Conservation (phyloP, 1,140 invertebrate genomes). For the Lepidurus arcticus region DNA sequence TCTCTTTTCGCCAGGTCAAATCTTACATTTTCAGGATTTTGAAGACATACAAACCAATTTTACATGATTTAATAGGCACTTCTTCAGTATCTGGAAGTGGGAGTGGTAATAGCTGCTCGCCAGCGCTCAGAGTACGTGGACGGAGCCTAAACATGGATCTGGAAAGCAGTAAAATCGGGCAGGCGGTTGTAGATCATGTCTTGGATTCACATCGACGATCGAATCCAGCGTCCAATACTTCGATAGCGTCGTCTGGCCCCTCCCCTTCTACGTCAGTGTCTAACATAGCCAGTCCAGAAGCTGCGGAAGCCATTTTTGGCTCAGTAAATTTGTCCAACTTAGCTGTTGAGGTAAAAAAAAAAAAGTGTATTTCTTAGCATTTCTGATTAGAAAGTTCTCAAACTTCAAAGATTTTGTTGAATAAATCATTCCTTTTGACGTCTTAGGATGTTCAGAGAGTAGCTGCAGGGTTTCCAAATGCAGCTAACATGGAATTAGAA, state of each 20-base stretch:
- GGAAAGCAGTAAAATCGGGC: constrained; percentile 72
- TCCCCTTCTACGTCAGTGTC: constrained; percentile 31
- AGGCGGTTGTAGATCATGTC: constrained; percentile 34
- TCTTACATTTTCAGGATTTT: not conserved
- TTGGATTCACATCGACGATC: constrained; percentile 34
- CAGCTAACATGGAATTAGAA: not conserved
- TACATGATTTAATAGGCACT: not conserved
- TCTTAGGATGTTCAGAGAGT: not conserved
- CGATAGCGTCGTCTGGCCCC: constrained; percentile 27
- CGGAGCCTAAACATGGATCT: constrained; percentile 42
- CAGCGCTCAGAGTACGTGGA: constrained; percentile 50
- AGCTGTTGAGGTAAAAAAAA: constrained; percentile 57
- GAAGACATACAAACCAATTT: too few species aligned
- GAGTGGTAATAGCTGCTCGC: constrained; percentile 62
- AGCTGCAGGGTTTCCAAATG: not conserved
- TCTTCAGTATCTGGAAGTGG: not conserved
- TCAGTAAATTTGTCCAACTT: constrained; percentile 49
- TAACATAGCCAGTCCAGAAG: constrained; percentile 29
- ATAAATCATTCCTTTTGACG: not conserved
- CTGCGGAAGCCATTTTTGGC: constrained; percentile 12
- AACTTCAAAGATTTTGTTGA: too few species aligned
- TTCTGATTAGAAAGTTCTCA: too few species aligned
- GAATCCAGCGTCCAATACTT: constrained; percentile 19
- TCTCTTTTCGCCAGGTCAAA: constrained; percentile 11
- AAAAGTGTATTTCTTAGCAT: not conserved